Evolutionary conservation across 2,888 invertebrate species (phyloP).

Genomic region (Spicauda simplicius): DNA sequence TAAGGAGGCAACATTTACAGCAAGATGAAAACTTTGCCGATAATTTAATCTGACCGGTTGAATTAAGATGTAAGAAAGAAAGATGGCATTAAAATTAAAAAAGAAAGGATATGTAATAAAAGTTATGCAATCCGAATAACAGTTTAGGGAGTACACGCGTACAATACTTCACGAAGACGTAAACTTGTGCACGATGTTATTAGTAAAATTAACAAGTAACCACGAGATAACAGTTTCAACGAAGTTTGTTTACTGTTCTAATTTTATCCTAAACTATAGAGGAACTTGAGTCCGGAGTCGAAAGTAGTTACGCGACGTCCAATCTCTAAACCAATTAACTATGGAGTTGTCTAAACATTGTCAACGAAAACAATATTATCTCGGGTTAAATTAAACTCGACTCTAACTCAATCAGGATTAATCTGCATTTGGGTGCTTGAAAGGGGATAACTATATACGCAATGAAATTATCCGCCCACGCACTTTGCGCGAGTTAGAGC

Average conservation of each 20-base stretch:
- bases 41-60: no score
- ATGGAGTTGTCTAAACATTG: conserved; percentile 33
- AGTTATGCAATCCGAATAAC: no score
- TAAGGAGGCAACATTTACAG: no score
- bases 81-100: no score
- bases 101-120: no score
- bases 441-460: conserved; percentile 9
- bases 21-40: no score
- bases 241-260: conserved; percentile 27
- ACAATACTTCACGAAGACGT: background rate
- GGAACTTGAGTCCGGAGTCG: conserved; percentile 25
- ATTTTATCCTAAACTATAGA: conserved; percentile 13
- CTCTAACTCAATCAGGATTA: conserved; percentile 33
- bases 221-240: conserved; percentile 16
- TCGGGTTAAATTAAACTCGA: conserved; percentile 29
- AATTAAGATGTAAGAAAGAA: no score
- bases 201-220: conserved; percentile 8
- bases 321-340: conserved; percentile 36
- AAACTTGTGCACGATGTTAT: background rate
- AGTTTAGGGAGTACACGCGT: background rate
- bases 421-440: conserved; percentile 32
- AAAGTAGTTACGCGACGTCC: conserved; percentile 33
- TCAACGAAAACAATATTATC: conserved; percentile 36
- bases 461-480: conserved; percentile 22
- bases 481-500: background rate